Evolutionary conservation across 2,888 invertebrate genomes (phyloP).

Genomic region (Diarsia brunnea): DNA sequence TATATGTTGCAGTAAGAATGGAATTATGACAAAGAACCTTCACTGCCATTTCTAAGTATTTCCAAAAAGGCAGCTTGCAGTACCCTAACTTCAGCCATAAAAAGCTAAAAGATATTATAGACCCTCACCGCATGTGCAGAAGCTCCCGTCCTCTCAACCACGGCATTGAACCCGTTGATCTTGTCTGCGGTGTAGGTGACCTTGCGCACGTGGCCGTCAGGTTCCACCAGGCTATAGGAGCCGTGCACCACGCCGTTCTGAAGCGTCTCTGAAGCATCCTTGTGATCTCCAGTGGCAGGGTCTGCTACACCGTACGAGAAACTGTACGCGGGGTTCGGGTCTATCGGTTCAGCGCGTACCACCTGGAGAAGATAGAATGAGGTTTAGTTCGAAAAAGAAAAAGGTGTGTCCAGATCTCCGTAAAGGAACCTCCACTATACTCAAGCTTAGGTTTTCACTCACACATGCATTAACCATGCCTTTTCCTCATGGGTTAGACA

Average conservation of each 20-base stretch:
- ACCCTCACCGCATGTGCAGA: conserved; percentile 82
- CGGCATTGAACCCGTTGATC: conserved; percentile 89
- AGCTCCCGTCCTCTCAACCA: conserved; percentile 87
- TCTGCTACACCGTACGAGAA: conserved; percentile 89
- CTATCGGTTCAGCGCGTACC: conserved; percentile 86
- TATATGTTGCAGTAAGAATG: not conserved
- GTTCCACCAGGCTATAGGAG: conserved; percentile 89
- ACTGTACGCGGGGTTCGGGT: conserved; percentile 89
- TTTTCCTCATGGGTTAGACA: not conserved
- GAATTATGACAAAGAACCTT: not conserved
- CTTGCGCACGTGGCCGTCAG: conserved; percentile 87
- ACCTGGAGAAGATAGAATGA: conserved; percentile 65
- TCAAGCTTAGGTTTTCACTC: not conserved
- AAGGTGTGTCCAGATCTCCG: not conserved
- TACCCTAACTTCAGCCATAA: not conserved
- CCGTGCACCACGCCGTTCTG: conserved; percentile 90
- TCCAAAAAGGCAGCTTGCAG: not conserved
- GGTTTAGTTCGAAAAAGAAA: not conserved
- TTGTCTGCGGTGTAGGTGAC: conserved; percentile 90
- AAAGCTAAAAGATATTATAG: not conserved
- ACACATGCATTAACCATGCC: not conserved
- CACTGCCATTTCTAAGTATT: not conserved
- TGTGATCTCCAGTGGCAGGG: conserved; percentile 89
- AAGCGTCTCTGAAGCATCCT: conserved; percentile 87
- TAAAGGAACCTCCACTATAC: not conserved